A percentile compares a stretch with the other conserved stretches of the same genome.
These are phyloP conservation scores for Lagenorhynchus albirostris DNA, from an alignment of 2,113 vertebrate genomes.

Conservation along the genomic window DNA sequence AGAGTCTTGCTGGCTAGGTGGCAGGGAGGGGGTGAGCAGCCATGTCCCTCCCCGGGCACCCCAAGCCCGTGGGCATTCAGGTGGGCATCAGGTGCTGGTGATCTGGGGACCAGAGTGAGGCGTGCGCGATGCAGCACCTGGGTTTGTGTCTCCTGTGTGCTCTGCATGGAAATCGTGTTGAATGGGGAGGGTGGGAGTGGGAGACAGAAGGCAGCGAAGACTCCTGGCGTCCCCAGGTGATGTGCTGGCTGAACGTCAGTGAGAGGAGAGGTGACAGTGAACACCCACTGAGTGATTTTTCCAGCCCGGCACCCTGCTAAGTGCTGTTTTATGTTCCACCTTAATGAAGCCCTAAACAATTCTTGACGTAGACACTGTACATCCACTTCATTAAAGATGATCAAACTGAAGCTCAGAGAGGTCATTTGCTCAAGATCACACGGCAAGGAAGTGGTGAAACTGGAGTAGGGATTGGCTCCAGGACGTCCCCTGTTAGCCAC, in stretches of 20 bases:
- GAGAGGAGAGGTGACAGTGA: background rate
- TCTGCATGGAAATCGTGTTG: background rate
- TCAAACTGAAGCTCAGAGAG: background rate
- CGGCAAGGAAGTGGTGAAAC: background rate
- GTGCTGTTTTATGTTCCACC: background rate
- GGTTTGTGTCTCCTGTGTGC: accelerated
- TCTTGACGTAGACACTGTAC: accelerated
- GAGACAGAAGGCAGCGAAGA: background rate
- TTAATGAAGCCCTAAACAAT: background rate
- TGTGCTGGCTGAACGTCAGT: background rate
- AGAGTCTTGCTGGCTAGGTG: background rate
- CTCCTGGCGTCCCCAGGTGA: background rate
- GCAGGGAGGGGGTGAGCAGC: background rate
- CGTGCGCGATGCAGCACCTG: background rate
- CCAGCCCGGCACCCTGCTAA: background rate
- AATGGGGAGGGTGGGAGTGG: background rate
- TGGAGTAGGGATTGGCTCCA: too few species aligned
- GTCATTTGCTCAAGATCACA: background rate
- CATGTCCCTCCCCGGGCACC: background rate
- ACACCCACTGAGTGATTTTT: background rate
- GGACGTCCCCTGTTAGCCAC: background rate
- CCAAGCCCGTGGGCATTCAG: accelerated
- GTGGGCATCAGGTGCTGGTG: background rate
- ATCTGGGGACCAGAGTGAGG: background rate
- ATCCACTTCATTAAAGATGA: background rate